Conservation (phyloP, 2,888 invertebrate species). For the Drosophila cognata region DNA sequence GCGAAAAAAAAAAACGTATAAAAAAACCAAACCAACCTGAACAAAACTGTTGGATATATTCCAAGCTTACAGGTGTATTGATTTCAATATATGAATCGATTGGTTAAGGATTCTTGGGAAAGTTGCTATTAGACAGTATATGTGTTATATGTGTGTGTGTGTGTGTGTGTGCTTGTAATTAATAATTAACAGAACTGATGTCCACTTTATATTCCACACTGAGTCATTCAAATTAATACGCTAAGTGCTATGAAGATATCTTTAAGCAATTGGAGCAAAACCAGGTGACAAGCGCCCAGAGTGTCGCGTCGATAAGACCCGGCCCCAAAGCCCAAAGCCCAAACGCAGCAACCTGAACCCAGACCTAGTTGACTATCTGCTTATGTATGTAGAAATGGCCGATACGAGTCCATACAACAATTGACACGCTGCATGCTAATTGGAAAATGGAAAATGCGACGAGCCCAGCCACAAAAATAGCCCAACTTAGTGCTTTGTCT, state of each 20-base stretch:
- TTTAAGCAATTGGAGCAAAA: conserved; percentile 71
- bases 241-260: conserved; percentile 51
- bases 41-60: background rate
- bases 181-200: conserved; percentile 4
- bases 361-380: conserved; percentile 38
- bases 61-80: background rate
- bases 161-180: conserved; percentile 12
- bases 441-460: conserved; percentile 53
- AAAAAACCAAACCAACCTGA: background rate
- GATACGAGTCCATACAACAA: conserved; percentile 33
- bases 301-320: conserved; percentile 30
- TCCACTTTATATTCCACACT: conserved; percentile 36
- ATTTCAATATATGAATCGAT: background rate
- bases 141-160: conserved; percentile 1
- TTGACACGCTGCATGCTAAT: conserved; percentile 66
- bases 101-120: background rate
- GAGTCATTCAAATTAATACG: conserved; percentile 50
- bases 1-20: background rate
- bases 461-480: background rate
- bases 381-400: conserved; percentile 31
- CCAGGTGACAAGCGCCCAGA: conserved; percentile 44
- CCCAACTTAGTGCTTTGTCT: conserved; percentile 40
- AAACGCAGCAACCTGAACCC: background rate
- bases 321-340: conserved; percentile 5
- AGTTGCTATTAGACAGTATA: background rate